Evolutionary conservation across 2,113 vertebrate genomes (phyloP), one percentile per base, ranked within the genome.

Genomic region (Columbina picui): DNA sequence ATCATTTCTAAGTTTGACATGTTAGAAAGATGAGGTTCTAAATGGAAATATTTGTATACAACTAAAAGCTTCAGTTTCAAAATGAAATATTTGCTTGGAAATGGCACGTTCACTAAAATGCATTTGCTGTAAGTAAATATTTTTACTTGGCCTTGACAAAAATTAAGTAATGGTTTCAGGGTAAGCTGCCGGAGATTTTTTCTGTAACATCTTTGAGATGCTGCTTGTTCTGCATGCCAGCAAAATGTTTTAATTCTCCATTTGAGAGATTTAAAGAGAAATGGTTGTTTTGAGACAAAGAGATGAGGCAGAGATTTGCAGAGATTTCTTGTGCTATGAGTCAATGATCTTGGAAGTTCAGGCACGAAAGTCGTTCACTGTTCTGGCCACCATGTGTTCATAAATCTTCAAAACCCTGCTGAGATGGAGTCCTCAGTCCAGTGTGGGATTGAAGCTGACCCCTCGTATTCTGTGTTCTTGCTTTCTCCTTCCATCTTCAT

Each of bases 261-360:
- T 87, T 27, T 26, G 76, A 49, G 56, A 92, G 47, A 78, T 70
- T 71, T 94, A 70, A 69, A 76, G 71, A 38, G n/a, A 83, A 68
- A 52, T 8, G 8, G 59, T 86, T 80, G 74, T 59, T 94, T 55
- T 84, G 94, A 90, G 90, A 78, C 83, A 78, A 81, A 90, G 73
- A 56, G 73, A 52, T 75, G 85, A 71, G 56, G 84, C 84, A 92
- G 71, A 90, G 36, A 49, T 86, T 95, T 93, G 87, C 86, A 94
- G 71, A 89, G 36, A 49, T 89, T 95, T 93, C 88, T 86, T 94
- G 83, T 70, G 75, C 86, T 68, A 0, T 63, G 88, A 78, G 49
- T 92, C 71, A 71, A 90, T 76, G 67, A 95, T 73, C 79, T 84
- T 56, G 57, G 68, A 84, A 83, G 79, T 90, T 88, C 27, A 45